These are phyloP conservation scores for Crepidodera aurea DNA, from an alignment of 2,888 invertebrate genomes.

Conservation along the genomic window DNA sequence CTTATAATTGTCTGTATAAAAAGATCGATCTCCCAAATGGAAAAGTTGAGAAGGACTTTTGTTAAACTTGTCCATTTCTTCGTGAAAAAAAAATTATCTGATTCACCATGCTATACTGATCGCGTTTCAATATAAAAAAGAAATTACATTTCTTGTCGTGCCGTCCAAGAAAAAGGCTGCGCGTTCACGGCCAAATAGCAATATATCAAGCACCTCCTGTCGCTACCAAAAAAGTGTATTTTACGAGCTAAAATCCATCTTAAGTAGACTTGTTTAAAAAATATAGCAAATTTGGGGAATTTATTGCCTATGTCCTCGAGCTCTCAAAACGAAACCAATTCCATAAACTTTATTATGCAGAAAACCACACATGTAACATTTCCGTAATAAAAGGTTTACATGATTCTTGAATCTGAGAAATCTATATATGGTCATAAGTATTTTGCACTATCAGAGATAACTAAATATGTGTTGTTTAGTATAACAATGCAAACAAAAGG, in stretches of 20 bases:
- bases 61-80: not conserved
- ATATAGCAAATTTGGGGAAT: constrained; percentile 12
- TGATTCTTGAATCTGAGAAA: too few relatives aligned
- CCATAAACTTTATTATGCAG: not conserved
- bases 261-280: constrained; percentile 6
- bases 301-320: constrained; percentile 1
- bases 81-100: constrained; percentile 14
- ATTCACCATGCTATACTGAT: constrained; percentile 20
- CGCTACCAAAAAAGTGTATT: constrained; percentile 17
- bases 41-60: not conserved
- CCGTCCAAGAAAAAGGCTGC: constrained; percentile 16
- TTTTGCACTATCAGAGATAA: too few relatives aligned
- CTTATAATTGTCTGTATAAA: not conserved
- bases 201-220: constrained; percentile 30
- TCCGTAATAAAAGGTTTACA: too few relatives aligned
- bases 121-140: constrained; percentile 22
- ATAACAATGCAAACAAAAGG: too few relatives aligned
- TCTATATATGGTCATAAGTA: too few relatives aligned
- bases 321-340: not conserved
- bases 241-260: constrained; percentile 12
- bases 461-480: too few relatives aligned
- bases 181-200: constrained; percentile 21
- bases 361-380: too few relatives aligned
- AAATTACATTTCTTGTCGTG: constrained; percentile 33
- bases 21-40: not conserved